Evolutionary conservation across 2,113 vertebrate species (phyloP).

Genomic region (Elgaria multicarinata): DNA sequence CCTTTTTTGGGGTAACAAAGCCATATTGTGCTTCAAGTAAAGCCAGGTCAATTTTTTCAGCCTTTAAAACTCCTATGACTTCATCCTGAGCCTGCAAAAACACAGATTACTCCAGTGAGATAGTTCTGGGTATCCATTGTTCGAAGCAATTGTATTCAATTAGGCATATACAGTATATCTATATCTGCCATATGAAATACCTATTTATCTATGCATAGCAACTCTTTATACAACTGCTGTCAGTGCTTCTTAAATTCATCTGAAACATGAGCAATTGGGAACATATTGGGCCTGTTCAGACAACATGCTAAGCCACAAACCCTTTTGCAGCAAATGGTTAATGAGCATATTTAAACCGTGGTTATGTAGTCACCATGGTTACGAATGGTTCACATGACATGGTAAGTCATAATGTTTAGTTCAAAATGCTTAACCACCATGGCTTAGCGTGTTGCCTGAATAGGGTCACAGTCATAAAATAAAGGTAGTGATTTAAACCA

Average conservation of each 20-base stretch:
- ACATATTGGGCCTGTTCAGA: too few species aligned
- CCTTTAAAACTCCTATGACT: conserved; percentile 94
- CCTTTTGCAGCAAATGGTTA: too few species aligned
- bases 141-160: background rate
- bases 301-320: too few species aligned
- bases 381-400: too few species aligned
- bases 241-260: background rate
- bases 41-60: conserved; percentile 94
- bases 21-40: conserved; percentile 95
- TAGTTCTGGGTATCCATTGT: background rate
- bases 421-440: too few species aligned
- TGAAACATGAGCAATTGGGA: background rate
- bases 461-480: too few species aligned
- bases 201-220: background rate
- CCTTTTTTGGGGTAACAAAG: conserved; percentile 92
- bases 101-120: conserved; percentile 62
- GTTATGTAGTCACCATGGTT: too few species aligned
- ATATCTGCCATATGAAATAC: too few species aligned
- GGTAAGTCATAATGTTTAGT: too few species aligned
- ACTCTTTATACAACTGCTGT: conserved; percentile 19
- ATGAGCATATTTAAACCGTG: too few species aligned
- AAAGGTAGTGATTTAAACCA: background rate
- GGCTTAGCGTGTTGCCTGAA: too few species aligned
- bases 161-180: too few species aligned
- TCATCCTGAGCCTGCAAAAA: conserved; percentile 93